phyloP scores from a whole-genome alignment of 2,888 invertebrate genomes.

The Blastobasis lacticolella region DNA sequence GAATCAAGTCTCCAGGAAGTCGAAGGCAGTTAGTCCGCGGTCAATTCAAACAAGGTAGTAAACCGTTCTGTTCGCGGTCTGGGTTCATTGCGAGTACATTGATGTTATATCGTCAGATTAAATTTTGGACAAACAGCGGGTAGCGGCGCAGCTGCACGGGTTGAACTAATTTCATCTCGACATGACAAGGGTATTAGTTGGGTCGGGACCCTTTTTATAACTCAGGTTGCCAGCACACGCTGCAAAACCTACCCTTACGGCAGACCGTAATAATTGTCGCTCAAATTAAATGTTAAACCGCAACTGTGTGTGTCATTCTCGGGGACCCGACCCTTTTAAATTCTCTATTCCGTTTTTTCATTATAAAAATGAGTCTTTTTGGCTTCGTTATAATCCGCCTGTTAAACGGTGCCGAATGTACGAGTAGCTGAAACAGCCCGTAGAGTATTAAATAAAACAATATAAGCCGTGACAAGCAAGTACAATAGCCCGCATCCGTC shows the following conservation, averaged over 20 bases:
- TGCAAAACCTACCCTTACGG: constrained; percentile 35
- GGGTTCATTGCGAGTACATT: constrained; percentile 22
- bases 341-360: not conserved
- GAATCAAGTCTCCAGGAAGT: too few species aligned
- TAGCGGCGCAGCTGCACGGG: constrained; percentile 60
- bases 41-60: constrained; percentile 6
- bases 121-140: constrained; percentile 56
- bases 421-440: too few species aligned
- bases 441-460: constrained; percentile 2
- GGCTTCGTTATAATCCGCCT: too few species aligned
- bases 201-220: constrained; percentile 64
- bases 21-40: too few species aligned
- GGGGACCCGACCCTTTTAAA: not conserved
- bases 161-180: constrained; percentile 69
- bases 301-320: constrained; percentile 10
- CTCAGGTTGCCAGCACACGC: constrained; percentile 43
- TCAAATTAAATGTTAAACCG: constrained; percentile 25
- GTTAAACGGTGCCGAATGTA: too few species aligned
- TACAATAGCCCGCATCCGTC: constrained; percentile 18
- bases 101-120: constrained; percentile 50
- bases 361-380: not conserved
- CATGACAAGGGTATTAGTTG: constrained; percentile 73
- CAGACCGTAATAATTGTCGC: constrained; percentile 32
- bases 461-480: constrained; percentile 19
- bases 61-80: constrained; percentile 9